phyloP scores from a whole-genome alignment of 1,140 invertebrate species.

The Lepidurus arcticus region DNA sequence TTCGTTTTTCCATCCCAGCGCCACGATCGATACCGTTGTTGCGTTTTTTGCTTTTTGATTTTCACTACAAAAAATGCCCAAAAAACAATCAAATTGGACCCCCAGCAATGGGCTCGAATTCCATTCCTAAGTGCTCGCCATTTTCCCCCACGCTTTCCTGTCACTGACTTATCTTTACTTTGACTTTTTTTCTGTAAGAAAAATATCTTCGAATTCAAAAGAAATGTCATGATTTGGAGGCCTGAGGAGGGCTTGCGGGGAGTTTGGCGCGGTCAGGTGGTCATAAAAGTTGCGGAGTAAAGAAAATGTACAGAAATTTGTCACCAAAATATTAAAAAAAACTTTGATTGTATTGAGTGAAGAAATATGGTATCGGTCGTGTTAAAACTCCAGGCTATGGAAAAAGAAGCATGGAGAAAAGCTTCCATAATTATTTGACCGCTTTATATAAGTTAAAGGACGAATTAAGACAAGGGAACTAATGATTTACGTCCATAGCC shows the following conservation, averaged over 20 bases:
- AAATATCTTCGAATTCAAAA: neutral
- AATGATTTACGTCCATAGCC: conserved; percentile 10
- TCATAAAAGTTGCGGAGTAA: neutral
- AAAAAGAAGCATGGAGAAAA: neutral
- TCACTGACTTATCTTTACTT: conserved; percentile 22
- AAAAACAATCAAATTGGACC: neutral
- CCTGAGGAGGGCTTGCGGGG: conserved; percentile 15
- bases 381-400: conserved; percentile 14
- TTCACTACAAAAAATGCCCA: neutral
- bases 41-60: neutral
- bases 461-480: neutral
- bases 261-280: conserved; percentile 16
- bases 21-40: conserved; percentile 18
- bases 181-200: conserved; percentile 5
- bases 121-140: neutral
- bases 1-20: conserved; percentile 14
- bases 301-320: conserved; percentile 12
- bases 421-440: neutral
- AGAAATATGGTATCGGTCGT: conserved; percentile 21
- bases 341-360: neutral
- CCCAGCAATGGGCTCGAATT: neutral
- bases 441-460: neutral
- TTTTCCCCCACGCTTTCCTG: conserved; percentile 17
- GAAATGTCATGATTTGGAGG: conserved; percentile 17
- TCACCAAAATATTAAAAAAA: neutral